These are phyloP conservation scores for Metridium senile DNA, from an alignment of 92 coral and sea anemone genomes.

Conservation along the genomic window DNA sequence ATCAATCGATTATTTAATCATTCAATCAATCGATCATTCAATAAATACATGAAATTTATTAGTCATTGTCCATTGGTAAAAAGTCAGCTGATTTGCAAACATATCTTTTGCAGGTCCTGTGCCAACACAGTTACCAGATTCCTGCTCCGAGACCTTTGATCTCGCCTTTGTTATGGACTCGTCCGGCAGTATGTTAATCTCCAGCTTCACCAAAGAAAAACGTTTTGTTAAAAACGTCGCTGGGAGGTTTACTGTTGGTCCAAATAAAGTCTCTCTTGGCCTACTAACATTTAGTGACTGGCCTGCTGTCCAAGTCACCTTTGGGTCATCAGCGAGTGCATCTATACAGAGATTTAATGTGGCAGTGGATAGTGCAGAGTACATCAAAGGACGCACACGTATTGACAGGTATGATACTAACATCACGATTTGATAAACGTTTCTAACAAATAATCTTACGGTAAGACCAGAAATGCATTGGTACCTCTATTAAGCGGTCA, in stretches of 20 bases:
- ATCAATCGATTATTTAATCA: too few species aligned
- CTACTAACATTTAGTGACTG: slow-evolving; percentile 67
- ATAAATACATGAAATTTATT: too few species aligned
- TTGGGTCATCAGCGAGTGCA: slow-evolving; percentile 62
- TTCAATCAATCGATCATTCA: too few species aligned
- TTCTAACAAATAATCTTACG: too few species aligned
- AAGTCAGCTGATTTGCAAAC: too few species aligned
- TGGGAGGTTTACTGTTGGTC: slow-evolving; percentile 53
- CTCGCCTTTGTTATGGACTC: slow-evolving; percentile 83
- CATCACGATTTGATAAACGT: background rate
- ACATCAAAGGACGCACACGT: slow-evolving; percentile 70
- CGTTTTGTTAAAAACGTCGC: slow-evolving; percentile 67
- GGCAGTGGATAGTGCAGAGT: slow-evolving; percentile 63
- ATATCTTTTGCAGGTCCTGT: background rate
- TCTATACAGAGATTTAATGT: slow-evolving; percentile 38
- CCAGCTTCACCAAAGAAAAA: slow-evolving; percentile 63
- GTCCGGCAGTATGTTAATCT: slow-evolving; percentile 70
- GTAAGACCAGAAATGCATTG: too few species aligned
- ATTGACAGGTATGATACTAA: slow-evolving; percentile 50
- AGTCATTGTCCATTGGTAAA: too few species aligned
- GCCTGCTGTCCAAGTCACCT: slow-evolving; percentile 42
- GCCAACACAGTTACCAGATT: background rate
- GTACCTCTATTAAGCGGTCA: too few species aligned
- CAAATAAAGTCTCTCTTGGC: slow-evolving; percentile 51
- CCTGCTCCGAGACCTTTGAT: slow-evolving; percentile 64